These are phyloP conservation scores for Sylvilagus bachmani DNA, from an alignment of 2,113 vertebrate genomes.

Conservation along the genomic window DNA sequence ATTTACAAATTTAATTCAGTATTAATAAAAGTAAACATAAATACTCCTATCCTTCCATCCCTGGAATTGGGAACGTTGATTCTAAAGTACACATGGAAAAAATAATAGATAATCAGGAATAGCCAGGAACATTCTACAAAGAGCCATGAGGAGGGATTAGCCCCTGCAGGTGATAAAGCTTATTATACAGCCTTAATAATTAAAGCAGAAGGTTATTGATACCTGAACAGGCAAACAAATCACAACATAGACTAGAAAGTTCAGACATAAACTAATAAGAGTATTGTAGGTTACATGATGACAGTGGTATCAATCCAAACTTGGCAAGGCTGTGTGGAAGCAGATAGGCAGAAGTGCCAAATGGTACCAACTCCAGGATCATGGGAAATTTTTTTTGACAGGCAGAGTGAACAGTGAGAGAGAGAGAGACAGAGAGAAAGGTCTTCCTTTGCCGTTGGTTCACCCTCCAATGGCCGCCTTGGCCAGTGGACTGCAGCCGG, in stretches of 20 bases:
- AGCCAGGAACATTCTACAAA: background rate
- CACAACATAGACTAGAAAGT: background rate
- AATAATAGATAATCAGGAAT: background rate
- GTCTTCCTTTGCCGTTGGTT: too few species aligned
- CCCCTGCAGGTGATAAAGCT: background rate
- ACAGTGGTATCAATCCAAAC: background rate
- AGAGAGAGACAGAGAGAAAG: too few species aligned
- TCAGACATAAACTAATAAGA: background rate
- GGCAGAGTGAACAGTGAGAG: too few species aligned
- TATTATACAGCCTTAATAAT: background rate
- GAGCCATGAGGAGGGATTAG: background rate
- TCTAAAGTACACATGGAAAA: background rate
- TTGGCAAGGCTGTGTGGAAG: background rate
- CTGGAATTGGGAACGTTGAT: background rate
- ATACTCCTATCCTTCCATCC: background rate
- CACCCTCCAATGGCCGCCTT: too few species aligned
- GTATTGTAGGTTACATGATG: background rate
- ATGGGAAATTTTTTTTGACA: too few species aligned
- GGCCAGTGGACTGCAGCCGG: too few species aligned
- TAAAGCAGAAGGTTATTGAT: background rate
- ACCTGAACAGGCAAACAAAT: background rate
- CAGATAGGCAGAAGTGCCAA: rapidly evolving
- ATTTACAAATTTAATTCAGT: background rate
- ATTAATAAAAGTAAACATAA: background rate
- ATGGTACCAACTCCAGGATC: too few species aligned